Base-by-base conservation (phyloP, 2,797 vertebrate genomes). In the Acridotheres tristis region DNA sequence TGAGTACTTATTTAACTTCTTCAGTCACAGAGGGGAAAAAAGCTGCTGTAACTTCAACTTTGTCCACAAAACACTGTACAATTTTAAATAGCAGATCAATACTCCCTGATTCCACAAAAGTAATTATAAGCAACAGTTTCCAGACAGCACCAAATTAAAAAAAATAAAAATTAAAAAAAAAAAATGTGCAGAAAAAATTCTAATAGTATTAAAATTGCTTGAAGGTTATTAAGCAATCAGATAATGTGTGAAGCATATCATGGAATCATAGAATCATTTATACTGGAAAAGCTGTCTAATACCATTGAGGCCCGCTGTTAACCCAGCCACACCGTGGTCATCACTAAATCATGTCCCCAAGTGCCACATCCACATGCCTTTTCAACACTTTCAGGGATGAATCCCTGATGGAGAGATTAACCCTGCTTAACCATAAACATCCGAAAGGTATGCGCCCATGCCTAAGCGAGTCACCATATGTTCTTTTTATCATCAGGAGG, bases 251-350 rank as follows among this genome's bases (percentile, higher is more conserved):
- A 55, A 26, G 2, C 9, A 4, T 36, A 20, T 51, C 5, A 50
- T 10, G 19, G 30, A 53, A 61, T 59, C 10, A 50, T 13, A 59
- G 47, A 69, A 48, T 62, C 2, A 42, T 34, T 47, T 30, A 22
- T 34, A 32, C 23, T 57, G 30, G 14, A 34, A 62, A 48, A 42
- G 11, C 11, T 17, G 5, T 48, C 21, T 34, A 34, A 42, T 13
- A 34, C 48, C 12, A 48, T 9, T 9, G 1, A 63, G 13, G 13
- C 8, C 8, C 0, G 0, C 18, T 43, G 22, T 32, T 57, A n/a
- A 57, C 8, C 18, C 21, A 42, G 12, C 7, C 42, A 47, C 12
- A 11, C 5, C 7, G 30, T 7, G 5, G 16, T 63, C 10, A 19
- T 40, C 48, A 13, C 36, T 71, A 7, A 57, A 72, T 48, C 43